A percentile compares a stretch with the other conserved stretches of the same genome.
Evolutionary conservation across 2,113 vertebrate genomes (phyloP).

Genomic region (Muntiacus reevesi): DNA sequence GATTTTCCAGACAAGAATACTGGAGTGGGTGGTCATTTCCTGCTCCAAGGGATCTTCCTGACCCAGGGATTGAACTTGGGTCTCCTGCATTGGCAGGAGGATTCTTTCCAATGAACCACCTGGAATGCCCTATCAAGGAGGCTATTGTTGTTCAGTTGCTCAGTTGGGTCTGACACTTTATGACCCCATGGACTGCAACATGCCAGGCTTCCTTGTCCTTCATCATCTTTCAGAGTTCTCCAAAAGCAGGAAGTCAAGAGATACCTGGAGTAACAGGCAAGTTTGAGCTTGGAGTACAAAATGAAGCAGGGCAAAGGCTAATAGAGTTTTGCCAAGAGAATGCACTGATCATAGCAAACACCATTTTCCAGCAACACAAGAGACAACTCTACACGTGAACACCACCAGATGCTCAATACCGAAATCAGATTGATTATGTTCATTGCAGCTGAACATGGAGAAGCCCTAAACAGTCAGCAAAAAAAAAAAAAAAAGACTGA

Average conservation of each 20-base stretch:
- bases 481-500: not conserved
- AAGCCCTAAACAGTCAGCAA: not conserved
- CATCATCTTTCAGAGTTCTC: not conserved
- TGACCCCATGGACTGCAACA: not conserved
- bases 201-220: not conserved
- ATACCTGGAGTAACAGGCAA: not conserved
- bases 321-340: not conserved
- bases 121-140: not conserved
- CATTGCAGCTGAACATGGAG: not conserved
- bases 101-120: not conserved
- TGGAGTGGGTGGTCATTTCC: not conserved
- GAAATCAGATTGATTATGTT: not conserved
- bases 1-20: not conserved
- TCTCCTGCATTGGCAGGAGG: not conserved
- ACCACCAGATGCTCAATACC: not conserved
- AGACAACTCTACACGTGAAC: not conserved
- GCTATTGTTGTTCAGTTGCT: not conserved
- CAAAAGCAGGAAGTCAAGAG: not conserved
- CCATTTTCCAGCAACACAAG: not conserved
- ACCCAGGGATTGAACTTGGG: not conserved
- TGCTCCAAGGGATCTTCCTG: not conserved
- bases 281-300: not conserved
- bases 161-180: accelerated
- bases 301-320: not conserved
- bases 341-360: not conserved